Conservation (phyloP, 2,113 vertebrate genomes). For the Lophura nycthemera region DNA sequence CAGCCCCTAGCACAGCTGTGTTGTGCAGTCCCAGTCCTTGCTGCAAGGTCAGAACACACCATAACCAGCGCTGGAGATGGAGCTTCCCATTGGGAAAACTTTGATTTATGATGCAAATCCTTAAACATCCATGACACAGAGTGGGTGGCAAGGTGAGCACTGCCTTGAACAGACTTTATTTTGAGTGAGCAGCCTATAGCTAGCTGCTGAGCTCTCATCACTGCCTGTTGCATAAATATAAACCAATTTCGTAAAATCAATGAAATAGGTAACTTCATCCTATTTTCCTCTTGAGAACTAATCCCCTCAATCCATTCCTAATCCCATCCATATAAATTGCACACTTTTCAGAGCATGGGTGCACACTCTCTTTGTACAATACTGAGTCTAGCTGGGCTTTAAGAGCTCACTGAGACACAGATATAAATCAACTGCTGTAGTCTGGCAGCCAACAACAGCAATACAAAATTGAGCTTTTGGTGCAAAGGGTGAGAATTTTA, state of each 20-base stretch:
- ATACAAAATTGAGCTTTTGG: background rate
- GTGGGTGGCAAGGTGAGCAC: background rate
- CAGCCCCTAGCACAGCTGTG: background rate
- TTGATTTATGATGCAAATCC: background rate
- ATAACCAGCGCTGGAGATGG: background rate
- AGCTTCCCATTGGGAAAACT: background rate
- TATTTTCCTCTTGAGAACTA: constrained; percentile 11
- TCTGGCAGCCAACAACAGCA: background rate
- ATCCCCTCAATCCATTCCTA: constrained; percentile 15
- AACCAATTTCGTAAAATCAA: background rate
- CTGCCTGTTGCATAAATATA: background rate
- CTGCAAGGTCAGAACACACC: accelerated
- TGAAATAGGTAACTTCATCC: constrained; percentile 25
- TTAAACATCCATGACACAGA: background rate
- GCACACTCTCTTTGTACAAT: background rate
- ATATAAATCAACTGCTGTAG: background rate
- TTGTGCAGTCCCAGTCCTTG: background rate
- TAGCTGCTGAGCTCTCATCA: background rate
- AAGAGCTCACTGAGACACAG: background rate
- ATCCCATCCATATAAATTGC: background rate
- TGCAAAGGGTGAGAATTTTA: constrained; percentile 21
- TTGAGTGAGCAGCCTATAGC: background rate
- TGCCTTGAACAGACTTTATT: background rate
- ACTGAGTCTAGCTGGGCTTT: background rate
- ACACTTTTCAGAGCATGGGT: background rate